Evolutionary conservation across 2,888 invertebrate genomes (phyloP), one percentile per base, ranked within the genome.

Genomic region (Argyra leucocephala): DNA sequence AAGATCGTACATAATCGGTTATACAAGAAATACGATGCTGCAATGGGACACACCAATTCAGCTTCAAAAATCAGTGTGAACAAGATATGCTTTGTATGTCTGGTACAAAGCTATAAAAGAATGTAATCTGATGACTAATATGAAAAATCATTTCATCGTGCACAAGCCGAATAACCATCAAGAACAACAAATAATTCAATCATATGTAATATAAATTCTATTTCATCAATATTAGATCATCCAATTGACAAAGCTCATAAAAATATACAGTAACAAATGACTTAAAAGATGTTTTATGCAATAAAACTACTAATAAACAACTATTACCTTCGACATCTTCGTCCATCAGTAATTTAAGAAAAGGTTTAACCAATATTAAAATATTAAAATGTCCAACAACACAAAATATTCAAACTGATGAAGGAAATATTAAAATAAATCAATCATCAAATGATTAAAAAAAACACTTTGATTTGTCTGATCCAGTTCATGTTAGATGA

Each of bases 311-410:
- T 2, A 69, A 68, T 61, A 68, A 69, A 10, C 66, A 64, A 23
- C 63, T 63, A 48, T 65, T 67, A 12, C 64, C 67, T 6, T 67
- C 70, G 0, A 66, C 71, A n/a, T 71, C 75, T 9, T 74, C 76
- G 3, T 74, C 78, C 1, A 86, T 87, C 57, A 90, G 91, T 21
- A 89, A 89, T 70, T 81, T 93, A 24, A 93, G 93, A 89, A 89
- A 91, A 74, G 86, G 93, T 1, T 80, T 93, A 69, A 88, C 93
- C 0, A 91, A 89, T 66, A 92, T 92, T 80, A 92, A 91, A 81
- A 88, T 90, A 71, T 90, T 90, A 65, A 90, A 90, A 76, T 91
- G 90, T 0, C 90, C 90, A 0, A 70, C 68, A 85, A 85, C 24
- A 74, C 76, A 64, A 72, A 63, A 36, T 67, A 74, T 15, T 65